These are phyloP conservation scores for Diadromus collaris DNA, from an alignment of 2,888 invertebrate genomes.

Conservation along the genomic window DNA sequence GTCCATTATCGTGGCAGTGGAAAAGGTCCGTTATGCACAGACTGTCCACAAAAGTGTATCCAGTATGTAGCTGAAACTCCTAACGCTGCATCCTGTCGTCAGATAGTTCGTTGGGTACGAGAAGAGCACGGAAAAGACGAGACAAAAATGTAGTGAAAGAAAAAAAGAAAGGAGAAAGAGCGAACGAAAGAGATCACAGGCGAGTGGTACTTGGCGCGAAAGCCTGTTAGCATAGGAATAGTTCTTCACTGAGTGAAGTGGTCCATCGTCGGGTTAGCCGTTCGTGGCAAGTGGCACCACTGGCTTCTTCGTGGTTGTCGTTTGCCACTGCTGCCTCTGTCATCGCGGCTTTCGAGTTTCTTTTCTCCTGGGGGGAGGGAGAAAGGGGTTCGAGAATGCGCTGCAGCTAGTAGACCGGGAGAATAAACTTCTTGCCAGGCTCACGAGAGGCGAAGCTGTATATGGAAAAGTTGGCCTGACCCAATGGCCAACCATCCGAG, in stretches of 20 bases:
- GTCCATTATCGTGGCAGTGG: not conserved
- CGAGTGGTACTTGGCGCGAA: conserved; percentile 73
- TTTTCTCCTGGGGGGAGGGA: conserved; percentile 17
- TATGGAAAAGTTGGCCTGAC: conserved; percentile 41
- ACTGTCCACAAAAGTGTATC: conserved; percentile 27
- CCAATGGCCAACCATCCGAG: conserved; percentile 5
- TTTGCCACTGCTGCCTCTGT: conserved; percentile 10
- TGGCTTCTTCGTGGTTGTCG: conserved; percentile 39
- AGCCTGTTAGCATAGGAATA: conserved; percentile 78
- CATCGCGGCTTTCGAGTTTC: conserved; percentile 44
- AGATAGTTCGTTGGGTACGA: not conserved
- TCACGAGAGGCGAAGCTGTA: not conserved
- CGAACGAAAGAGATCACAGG: conserved; percentile 52
- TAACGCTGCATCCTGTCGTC: not conserved
- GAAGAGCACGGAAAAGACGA: conserved; percentile 1
- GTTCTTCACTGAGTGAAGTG: conserved; percentile 75
- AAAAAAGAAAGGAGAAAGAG: conserved; percentile 27
- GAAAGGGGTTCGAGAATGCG: conserved; percentile 15
- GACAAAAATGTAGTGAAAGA: not conserved
- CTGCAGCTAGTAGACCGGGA: conserved; percentile 3
- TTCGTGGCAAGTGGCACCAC: conserved; percentile 62
- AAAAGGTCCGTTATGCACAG: conserved; percentile 1
- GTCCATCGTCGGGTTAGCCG: conserved; percentile 78
- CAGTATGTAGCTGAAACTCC: not conserved
- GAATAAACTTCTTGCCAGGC: conserved; percentile 40